A percentile compares a stretch with the other conserved stretches of the same genome.
These are phyloP conservation scores for Cynaeus angustus DNA, from an alignment of 2,888 invertebrate species.

Conservation along the genomic window DNA sequence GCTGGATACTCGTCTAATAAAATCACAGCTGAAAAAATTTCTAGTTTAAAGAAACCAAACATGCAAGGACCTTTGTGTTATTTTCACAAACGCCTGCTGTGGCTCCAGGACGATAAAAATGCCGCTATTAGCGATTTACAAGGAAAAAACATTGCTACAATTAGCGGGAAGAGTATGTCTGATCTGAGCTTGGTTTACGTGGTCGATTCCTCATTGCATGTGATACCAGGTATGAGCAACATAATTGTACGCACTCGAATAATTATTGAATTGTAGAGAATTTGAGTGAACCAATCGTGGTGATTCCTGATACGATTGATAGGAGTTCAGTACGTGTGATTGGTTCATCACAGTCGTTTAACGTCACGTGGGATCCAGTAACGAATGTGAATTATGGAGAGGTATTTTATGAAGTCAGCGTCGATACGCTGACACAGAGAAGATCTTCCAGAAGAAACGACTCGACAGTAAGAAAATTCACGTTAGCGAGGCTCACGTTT, in stretches of 20 bases:
- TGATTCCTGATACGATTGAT: slow-evolving; percentile 84
- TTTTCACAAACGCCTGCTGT: slow-evolving; percentile 87
- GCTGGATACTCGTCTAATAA: slow-evolving; percentile 68
- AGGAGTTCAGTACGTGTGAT: slow-evolving; percentile 79
- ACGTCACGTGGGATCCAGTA: slow-evolving; percentile 87
- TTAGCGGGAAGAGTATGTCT: slow-evolving; percentile 78
- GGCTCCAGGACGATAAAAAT: slow-evolving; percentile 84
- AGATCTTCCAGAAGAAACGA: slow-evolving; percentile 72
- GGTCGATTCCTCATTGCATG: slow-evolving; percentile 78
- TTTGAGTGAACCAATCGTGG: slow-evolving; percentile 72
- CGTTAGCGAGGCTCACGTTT: too few relatives aligned
- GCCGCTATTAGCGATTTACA: slow-evolving; percentile 85
- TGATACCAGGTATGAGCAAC: slow-evolving; percentile 56
- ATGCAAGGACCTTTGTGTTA: slow-evolving; percentile 85
- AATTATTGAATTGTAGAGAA: slow-evolving; percentile 61
- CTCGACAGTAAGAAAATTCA: slow-evolving; percentile 69
- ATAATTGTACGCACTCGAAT: slow-evolving; percentile 61
- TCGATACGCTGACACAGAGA: slow-evolving; percentile 73
- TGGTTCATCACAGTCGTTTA: slow-evolving; percentile 88
- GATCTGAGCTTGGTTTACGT: slow-evolving; percentile 82
- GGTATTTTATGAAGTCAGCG: slow-evolving; percentile 87
- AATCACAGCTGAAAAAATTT: slow-evolving; percentile 63
- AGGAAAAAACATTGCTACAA: slow-evolving; percentile 82
- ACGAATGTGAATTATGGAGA: slow-evolving; percentile 84
- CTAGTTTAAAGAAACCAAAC: slow-evolving; percentile 73